Evolutionary conservation across 2,797 vertebrate genomes (phyloP).

Genomic region (Chloroceryle amazona): DNA sequence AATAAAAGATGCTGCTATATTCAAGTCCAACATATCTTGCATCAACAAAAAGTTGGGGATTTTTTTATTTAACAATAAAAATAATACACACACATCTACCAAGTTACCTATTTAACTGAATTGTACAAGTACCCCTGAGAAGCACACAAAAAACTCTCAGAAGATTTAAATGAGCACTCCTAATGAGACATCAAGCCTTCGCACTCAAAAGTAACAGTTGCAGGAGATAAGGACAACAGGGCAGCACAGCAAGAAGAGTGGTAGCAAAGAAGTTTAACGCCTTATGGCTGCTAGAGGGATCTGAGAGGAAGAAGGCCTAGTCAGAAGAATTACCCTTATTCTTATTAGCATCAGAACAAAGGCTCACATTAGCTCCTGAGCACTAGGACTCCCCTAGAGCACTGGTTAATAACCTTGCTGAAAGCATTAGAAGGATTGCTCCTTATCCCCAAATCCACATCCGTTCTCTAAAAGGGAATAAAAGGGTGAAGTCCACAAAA

Average conservation of each 20-base stretch:
- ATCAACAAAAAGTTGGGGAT: not conserved
- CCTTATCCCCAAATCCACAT: not conserved
- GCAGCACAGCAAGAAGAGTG: not conserved
- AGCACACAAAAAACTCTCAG: not conserved
- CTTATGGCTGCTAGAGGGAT: not conserved
- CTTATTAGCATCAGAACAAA: constrained; percentile 54
- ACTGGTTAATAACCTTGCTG: constrained; percentile 11
- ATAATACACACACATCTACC: not conserved
- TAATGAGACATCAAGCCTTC: not conserved
- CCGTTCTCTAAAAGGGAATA: not conserved
- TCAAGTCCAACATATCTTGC: not conserved
- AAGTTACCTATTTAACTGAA: not conserved
- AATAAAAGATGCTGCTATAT: not conserved
- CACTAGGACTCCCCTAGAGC: constrained; percentile 11
- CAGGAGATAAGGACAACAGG: not conserved
- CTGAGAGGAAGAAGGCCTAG: not conserved
- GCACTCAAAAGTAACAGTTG: not conserved
- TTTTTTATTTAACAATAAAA: not conserved
- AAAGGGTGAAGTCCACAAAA: not conserved
- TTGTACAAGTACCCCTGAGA: not conserved
- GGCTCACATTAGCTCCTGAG: not conserved
- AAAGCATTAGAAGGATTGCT: constrained; percentile 28
- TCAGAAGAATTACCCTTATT: constrained; percentile 2
- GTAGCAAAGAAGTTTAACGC: constrained; percentile 1
- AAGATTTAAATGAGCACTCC: not conserved